These are phyloP conservation scores for Platysternon megacephalum DNA, from an alignment of 2,113 vertebrate genomes.

Conservation along the genomic window DNA sequence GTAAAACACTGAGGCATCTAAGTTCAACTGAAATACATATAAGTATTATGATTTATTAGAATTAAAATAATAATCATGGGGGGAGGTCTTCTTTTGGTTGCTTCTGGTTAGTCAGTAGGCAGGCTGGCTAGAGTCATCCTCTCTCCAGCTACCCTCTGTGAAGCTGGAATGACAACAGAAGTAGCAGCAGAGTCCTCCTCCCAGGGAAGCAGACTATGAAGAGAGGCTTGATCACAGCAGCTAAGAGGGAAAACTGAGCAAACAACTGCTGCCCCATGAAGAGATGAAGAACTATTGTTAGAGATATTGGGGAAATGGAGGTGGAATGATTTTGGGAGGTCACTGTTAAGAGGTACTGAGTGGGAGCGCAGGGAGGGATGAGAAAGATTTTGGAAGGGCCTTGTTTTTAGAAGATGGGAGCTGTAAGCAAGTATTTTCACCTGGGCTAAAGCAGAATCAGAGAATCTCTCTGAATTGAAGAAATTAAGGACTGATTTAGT, in stretches of 20 bases:
- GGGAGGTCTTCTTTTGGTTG: slow-evolving; percentile 46
- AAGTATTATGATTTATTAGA: neutral
- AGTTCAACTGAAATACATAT: slow-evolving; percentile 30
- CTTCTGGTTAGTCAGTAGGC: slow-evolving; percentile 57
- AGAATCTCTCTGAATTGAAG: neutral
- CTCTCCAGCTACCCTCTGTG: neutral
- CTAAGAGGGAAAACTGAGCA: neutral
- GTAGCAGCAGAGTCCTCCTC: neutral
- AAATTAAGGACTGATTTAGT: slow-evolving; percentile 8
- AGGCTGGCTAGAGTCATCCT: slow-evolving; percentile 4
- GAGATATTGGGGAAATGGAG: neutral
- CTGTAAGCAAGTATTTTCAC: neutral
- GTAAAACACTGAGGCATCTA: slow-evolving; percentile 46
- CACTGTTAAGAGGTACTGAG: neutral
- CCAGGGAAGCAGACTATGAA: slow-evolving; percentile 40
- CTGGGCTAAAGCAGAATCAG: neutral
- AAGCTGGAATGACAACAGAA: slow-evolving; percentile 30
- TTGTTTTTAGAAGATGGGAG: neutral
- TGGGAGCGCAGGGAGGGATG: neutral
- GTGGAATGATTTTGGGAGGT: neutral
- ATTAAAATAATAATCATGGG: neutral
- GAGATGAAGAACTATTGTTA: neutral
- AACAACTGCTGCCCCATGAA: neutral
- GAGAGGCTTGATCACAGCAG: neutral
- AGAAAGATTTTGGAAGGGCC: neutral